Conservation (phyloP, 2,113 vertebrate species). For the Xiphophorus maculatus region DNA sequence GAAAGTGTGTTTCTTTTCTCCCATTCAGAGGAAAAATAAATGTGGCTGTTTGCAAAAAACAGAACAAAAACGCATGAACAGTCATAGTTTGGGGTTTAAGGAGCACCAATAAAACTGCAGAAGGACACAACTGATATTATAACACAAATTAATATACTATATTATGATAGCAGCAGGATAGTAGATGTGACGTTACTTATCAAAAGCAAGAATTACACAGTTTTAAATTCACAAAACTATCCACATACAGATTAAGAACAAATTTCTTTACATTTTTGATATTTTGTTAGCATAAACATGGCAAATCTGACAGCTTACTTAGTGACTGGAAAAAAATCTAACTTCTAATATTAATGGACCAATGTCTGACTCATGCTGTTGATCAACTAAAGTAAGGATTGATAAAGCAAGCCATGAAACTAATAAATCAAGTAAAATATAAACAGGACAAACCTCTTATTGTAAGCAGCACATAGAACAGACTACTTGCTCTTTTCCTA, state of each 20-base stretch:
- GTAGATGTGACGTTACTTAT: no score
- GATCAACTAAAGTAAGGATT: background rate
- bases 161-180: no score
- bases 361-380: background rate
- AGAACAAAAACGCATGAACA: no score
- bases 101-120: background rate
- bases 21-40: background rate
- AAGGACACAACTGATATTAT: no score
- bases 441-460: background rate
- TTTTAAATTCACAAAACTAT: no score
- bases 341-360: background rate
- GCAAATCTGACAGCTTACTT: no score
- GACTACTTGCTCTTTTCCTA: background rate
- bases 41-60: background rate
- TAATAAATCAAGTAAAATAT: background rate
- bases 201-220: no score
- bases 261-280: no score
- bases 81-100: background rate
- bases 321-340: background rate
- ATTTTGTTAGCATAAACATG: background rate
- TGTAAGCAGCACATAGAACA: background rate
- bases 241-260: no score
- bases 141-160: no score
- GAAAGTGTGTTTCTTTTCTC: background rate
- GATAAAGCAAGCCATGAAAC: no score